Evolutionary conservation across 2,888 invertebrate species (phyloP).

Genomic region (Bombylius discolor): DNA sequence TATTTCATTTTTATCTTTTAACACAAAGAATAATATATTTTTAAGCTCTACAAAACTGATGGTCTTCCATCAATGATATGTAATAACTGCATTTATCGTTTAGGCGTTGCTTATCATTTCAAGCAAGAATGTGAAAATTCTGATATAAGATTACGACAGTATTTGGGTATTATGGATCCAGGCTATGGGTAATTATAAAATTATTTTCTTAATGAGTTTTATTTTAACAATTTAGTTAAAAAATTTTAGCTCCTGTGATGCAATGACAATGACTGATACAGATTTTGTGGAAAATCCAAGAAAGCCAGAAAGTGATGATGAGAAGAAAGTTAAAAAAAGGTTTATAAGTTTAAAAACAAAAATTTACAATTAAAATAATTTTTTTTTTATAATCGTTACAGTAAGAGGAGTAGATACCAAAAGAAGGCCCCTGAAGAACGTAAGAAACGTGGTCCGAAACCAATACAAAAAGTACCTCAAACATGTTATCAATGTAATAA

Average conservation of each 20-base stretch:
- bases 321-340: constrained; percentile 18
- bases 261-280: constrained; percentile 45
- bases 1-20: neutral
- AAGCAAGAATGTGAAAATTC: constrained; percentile 50
- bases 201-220: neutral
- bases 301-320: constrained; percentile 17
- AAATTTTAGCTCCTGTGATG: constrained; percentile 40
- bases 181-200: constrained; percentile 21
- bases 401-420: constrained; percentile 38
- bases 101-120: constrained; percentile 49
- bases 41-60: constrained; percentile 40
- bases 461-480: constrained; percentile 43
- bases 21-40: neutral
- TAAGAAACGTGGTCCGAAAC: constrained; percentile 47
- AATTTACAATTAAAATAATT: neutral
- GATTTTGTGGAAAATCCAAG: constrained; percentile 8
- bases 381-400: constrained; percentile 5
- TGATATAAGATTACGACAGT: constrained; percentile 44
- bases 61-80: constrained; percentile 48
- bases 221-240: neutral
- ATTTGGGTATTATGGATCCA: constrained; percentile 39
- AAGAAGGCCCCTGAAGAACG: constrained; percentile 44
- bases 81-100: constrained; percentile 47
- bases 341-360: constrained; percentile 5
- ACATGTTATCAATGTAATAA: constrained; percentile 47